Base-by-base conservation (phyloP, 2,888 invertebrate species). In the Mythimna ferrago region DNA sequence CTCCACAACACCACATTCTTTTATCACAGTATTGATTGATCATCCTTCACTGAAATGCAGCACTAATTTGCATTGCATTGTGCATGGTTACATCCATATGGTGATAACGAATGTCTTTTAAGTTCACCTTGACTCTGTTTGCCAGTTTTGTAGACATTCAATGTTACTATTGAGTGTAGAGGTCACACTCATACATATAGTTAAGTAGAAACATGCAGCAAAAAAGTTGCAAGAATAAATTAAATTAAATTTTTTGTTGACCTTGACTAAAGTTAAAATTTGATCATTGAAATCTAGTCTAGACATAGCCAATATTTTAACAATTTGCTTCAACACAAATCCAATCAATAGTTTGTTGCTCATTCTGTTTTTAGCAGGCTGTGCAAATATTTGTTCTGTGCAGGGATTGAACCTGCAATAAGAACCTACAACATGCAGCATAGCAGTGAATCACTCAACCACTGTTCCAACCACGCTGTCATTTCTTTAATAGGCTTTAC, bases 71-170 rank as follows among this genome's bases (percentile, higher is more conserved):
- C 74, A 86, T 53, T 69, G 66, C 62, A 78, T 73, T 75, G 51
- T 69, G 56, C 58, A 66, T 72, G 67, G 44, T 9, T 44, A 56
- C 58, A 79, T 77, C 60, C 71, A 69, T 79, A 69, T 75, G 64
- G 32, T 63, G 71, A 73, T 78, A 80, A 71, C 71, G 54, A 76
- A 77, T 79, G 68, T 69, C 72, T 65, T 66, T 78, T 69, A 71
- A 76, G 63, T 70, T 87, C 82, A 88, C 92, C 92, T 92, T 91
- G 91, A 84, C 87, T 82, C 80, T 89, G 81, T 87, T 89, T 86
- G 78, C 88, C 86, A 76, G 89, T 89, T 91, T 89, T 62, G 85
- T 85, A 81, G 77, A 78, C 66, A 79, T 70, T 78, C 74, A 74
- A 80, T 82, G 80, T 62, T 73, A 69, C 81, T 85, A 84, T 82